Evolutionary conservation across 2,888 invertebrate genomes (phyloP).

Genomic region (Drosophila bunnanda): DNA sequence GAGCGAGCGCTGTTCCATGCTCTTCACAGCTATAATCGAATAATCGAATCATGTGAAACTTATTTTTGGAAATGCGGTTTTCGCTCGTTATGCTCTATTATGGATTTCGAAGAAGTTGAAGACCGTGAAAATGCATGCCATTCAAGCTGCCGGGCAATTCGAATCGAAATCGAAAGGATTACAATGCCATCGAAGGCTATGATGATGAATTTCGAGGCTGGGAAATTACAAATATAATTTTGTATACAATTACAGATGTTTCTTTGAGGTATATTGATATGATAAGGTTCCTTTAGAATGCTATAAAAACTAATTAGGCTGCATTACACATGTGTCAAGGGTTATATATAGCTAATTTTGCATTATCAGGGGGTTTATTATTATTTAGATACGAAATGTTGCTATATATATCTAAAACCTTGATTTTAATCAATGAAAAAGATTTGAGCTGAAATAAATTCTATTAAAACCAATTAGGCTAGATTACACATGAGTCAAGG

Average conservation of each 20-base stretch:
- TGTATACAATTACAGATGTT: background rate
- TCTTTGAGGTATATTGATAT: background rate
- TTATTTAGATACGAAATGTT: background rate
- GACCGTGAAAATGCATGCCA: conserved; percentile 37
- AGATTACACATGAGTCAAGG: too few relatives aligned
- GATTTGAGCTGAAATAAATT: too few relatives aligned
- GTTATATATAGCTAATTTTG: background rate
- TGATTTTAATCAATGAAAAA: too few relatives aligned
- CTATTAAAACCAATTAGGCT: too few relatives aligned
- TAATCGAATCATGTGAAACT: conserved; percentile 64
- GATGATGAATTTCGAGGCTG: conserved; percentile 4
- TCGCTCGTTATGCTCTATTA: conserved; percentile 44
- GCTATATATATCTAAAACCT: background rate
- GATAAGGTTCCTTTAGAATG: background rate
- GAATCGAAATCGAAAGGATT: conserved; percentile 30
- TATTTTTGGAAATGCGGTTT: conserved; percentile 49
- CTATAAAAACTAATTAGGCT: background rate
- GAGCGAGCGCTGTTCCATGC: conserved; percentile 40
- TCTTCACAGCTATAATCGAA: conserved; percentile 53
- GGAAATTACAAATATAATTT: conserved; percentile 7
- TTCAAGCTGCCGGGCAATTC: conserved; percentile 2
- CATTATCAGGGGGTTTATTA: background rate
- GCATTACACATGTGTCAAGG: background rate
- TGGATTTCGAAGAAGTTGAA: conserved; percentile 27
- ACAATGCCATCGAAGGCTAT: conserved; percentile 3